Base-by-base conservation (phyloP, 1,140 invertebrate genomes). In the Lepidurus arcticus region DNA sequence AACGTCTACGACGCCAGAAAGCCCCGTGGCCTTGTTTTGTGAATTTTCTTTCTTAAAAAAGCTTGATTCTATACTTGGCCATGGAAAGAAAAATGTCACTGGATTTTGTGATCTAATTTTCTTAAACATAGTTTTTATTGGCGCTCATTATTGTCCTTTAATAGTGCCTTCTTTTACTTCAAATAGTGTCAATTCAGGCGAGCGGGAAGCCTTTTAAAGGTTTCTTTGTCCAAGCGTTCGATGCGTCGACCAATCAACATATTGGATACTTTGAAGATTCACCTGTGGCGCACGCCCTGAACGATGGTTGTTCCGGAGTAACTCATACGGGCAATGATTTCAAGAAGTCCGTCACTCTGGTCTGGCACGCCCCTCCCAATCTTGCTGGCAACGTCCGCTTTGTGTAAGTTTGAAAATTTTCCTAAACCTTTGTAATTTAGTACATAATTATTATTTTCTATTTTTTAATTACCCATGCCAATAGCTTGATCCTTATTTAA, bases 381-480 rank as follows among this genome's bases (percentile, higher is more conserved):
- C 43, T n/a, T 21, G 42, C n/a, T 10, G 78, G 78, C 78, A 76
- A 78, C 21, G 78, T 78, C 73, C 43, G 75, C 34, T 78, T 78
- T 8, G 74, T 75, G 78, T 78, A 78, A 76, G 77, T 65, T 65
- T 7, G 1, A 0, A 21, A 65, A 0, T 7, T n/a, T 65, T 47
- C 45, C 45, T 34, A 4, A 3, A 34, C 3, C 34, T 47, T 47
- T 65, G 16, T 65, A 65, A 1, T 65, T 65, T 7, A 9, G 5
- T 53, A 4, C 0, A 7, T 34, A 34, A 34, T 34, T 34, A 34
- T 34, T 34, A 34, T 34, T 34, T 34, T 34, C 1, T 34, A 34
- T 34, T 34, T 34, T 34, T 34, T 4, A 34, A 34, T 2, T 34
- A 4, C 2, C 34, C 34, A 34, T 4, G 34, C 0, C 2, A 34